These are phyloP conservation scores for Micromussa lordhowensis DNA, from an alignment of 92 coral and sea anemone genomes.

Conservation along the genomic window DNA sequence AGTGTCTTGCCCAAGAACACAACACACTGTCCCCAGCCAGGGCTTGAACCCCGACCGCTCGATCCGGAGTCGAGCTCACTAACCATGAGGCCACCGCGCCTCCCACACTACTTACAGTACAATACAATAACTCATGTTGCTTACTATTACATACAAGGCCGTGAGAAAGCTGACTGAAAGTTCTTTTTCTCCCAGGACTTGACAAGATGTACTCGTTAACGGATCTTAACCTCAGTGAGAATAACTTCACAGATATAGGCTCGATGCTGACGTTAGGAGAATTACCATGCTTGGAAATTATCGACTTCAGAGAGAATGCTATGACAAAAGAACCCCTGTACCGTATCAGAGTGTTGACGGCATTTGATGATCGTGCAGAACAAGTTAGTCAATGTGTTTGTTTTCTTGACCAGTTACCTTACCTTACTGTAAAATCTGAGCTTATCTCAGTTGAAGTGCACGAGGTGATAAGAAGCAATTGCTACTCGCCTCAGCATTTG, in stretches of 20 bases:
- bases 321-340: constrained; percentile 83
- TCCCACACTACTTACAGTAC: too few species aligned
- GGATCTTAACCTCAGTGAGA: constrained; percentile 76
- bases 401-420: neutral
- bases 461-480: neutral
- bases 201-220: constrained; percentile 88
- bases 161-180: neutral
- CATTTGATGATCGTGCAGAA: constrained; percentile 96
- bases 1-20: too few species aligned
- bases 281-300: constrained; percentile 86
- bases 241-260: constrained; percentile 74
- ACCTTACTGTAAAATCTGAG: too few species aligned
- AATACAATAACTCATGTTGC: too few species aligned
- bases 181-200: constrained; percentile 52
- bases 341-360: constrained; percentile 84
- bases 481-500: neutral
- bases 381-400: constrained; percentile 60
- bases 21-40: too few species aligned
- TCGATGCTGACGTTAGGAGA: constrained; percentile 75
- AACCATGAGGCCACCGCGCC: too few species aligned
- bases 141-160: neutral
- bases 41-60: too few species aligned
- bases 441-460: too few species aligned
- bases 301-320: constrained; percentile 80
- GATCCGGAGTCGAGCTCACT: too few species aligned